A percentile compares a stretch with the other conserved stretches of the same genome.
Evolutionary conservation across 2,888 invertebrate genomes (phyloP).

Genomic region (Formica aserva): DNA sequence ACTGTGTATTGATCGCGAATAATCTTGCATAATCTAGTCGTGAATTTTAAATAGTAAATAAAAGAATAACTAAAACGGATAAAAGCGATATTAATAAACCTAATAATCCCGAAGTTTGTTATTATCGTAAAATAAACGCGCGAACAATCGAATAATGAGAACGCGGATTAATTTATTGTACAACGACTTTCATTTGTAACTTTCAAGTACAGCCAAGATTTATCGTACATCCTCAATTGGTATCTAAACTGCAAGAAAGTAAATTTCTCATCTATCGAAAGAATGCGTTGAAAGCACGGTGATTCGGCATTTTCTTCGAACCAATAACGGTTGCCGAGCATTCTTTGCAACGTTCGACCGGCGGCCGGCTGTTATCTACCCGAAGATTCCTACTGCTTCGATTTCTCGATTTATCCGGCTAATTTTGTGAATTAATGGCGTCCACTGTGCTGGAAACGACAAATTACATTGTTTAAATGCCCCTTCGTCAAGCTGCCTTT

Average conservation of each 20-base stretch:
- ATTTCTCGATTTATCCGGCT: conserved; percentile 73
- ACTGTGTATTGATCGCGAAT: background rate
- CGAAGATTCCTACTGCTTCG: conserved; percentile 52
- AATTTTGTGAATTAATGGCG: conserved; percentile 75
- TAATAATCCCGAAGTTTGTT: background rate
- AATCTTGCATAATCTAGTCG: background rate
- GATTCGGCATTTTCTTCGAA: conserved; percentile 62
- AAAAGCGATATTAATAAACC: background rate
- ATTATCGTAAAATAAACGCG: conserved; percentile 8
- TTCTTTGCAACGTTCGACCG: conserved; percentile 35
- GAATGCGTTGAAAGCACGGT: conserved; percentile 52
- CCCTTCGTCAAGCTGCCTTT: conserved; percentile 33
- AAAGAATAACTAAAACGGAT: background rate
- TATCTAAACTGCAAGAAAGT: conserved; percentile 51
- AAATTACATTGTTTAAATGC: conserved; percentile 70
- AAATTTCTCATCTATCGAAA: conserved; percentile 35
- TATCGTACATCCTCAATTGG: conserved; percentile 37
- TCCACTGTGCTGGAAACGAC: conserved; percentile 52
- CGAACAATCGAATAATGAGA: conserved; percentile 5
- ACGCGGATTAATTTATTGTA: conserved; percentile 22
- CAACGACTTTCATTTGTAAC: conserved; percentile 47
- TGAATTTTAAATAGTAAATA: background rate
- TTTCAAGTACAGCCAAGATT: conserved; percentile 40
- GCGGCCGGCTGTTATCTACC: conserved; percentile 54
- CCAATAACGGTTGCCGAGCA: conserved; percentile 59